A percentile compares a stretch with the other conserved stretches of the same genome.
phyloP scores from a whole-genome alignment of 2,113 vertebrate species.

The Ptychochromis oligacanthus region DNA sequence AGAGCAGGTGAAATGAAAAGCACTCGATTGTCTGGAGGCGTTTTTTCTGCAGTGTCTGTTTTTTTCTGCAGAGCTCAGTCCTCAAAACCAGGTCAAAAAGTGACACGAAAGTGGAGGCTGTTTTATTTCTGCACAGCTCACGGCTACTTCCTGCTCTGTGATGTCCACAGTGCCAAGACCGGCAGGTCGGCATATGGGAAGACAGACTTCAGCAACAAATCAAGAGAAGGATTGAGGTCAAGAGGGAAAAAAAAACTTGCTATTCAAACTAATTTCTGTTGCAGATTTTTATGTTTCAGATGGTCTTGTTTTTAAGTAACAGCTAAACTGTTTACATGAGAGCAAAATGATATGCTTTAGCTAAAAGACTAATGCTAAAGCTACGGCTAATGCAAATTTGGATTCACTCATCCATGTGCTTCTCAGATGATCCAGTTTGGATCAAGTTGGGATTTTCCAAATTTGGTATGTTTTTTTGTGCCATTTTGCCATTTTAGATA shows the following conservation, averaged over 20 bases:
- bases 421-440: not conserved
- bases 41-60: slow-evolving; percentile 61
- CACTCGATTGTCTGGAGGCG: slow-evolving; percentile 59
- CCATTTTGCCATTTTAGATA: too few species aligned
- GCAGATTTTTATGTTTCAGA: not conserved
- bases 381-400: not conserved
- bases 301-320: not conserved
- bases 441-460: not conserved
- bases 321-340: not conserved
- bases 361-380: not conserved
- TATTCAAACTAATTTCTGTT: not conserved
- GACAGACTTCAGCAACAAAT: slow-evolving; percentile 17
- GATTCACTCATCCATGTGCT: not conserved
- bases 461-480: not conserved
- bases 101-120: slow-evolving; percentile 32
- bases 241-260: not conserved
- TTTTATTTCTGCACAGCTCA: slow-evolving; percentile 49
- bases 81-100: slow-evolving; percentile 62
- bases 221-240: not conserved
- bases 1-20: slow-evolving; percentile 53
- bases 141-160: slow-evolving; percentile 22
- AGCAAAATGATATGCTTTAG: too few species aligned
- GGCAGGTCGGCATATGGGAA: slow-evolving; percentile 23
- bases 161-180: not conserved
- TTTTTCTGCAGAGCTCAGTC: slow-evolving; percentile 39